phyloP scores from a whole-genome alignment of 2,888 invertebrate species.

The Drosophila monieri region DNA sequence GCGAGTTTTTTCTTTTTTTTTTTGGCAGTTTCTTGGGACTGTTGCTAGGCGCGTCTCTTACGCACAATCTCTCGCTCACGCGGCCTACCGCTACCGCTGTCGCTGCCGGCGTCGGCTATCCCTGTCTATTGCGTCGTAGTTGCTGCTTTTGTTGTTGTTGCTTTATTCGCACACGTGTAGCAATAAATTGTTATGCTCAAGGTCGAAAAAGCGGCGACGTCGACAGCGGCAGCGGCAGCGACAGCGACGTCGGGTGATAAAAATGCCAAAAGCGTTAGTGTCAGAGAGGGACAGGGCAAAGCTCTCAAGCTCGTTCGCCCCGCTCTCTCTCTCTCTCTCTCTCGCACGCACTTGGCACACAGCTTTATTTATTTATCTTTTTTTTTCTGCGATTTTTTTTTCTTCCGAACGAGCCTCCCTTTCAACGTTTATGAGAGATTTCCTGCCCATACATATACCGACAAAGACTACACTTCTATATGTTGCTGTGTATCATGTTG shows the following conservation, averaged over 20 bases:
- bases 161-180: conserved; percentile 81
- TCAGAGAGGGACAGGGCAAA: not conserved
- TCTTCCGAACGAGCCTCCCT: conserved; percentile 69
- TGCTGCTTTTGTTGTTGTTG: conserved; percentile 40
- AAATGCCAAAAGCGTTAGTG: conserved; percentile 40
- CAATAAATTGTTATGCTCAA: conserved; percentile 82
- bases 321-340: conserved; percentile 5
- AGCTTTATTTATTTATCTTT: conserved; percentile 32
- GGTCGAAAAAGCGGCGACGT: conserved; percentile 64
- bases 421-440: conserved; percentile 53
- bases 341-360: conserved; percentile 33
- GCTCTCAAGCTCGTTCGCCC: not conserved
- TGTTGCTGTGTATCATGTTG: conserved; percentile 3
- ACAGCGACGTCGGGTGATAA: conserved; percentile 19
- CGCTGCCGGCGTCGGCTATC: not conserved
- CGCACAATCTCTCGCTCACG: not conserved
- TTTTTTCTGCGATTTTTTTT: conserved; percentile 18
- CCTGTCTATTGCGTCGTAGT: conserved; percentile 33
- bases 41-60: conserved; percentile 63
- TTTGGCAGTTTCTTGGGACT: conserved; percentile 34
- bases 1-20: conserved; percentile 20
- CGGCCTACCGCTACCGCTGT: not conserved
- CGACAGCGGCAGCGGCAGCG: not conserved
- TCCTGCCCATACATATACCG: conserved; percentile 28
- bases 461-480: not conserved